Evolutionary conservation across 2,888 invertebrate genomes (phyloP).

Genomic region (Bembecia ichneumoniformis): DNA sequence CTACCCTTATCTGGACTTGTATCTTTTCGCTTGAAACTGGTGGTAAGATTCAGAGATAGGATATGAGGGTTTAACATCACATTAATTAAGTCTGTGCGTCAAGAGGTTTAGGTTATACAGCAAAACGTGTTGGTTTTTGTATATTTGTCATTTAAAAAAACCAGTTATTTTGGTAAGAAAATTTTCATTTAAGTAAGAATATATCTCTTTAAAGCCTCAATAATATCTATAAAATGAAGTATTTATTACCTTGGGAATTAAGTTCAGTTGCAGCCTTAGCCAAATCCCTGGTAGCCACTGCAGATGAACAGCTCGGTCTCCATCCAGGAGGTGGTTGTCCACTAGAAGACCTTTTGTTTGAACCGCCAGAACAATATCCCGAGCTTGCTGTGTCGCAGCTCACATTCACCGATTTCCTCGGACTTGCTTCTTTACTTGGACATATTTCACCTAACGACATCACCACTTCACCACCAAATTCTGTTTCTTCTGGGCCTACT

Average conservation of each 20-base stretch:
- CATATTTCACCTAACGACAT: constrained; percentile 59
- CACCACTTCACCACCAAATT: constrained; percentile 54
- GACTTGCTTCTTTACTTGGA: constrained; percentile 64
- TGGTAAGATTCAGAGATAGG: background rate
- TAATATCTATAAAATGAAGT: background rate
- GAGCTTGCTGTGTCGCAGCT: constrained; percentile 68
- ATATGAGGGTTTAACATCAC: background rate
- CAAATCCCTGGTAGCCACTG: constrained; percentile 70
- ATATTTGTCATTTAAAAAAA: no score
- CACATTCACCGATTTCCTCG: constrained; percentile 61
- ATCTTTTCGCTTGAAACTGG: background rate
- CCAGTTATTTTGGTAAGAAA: background rate
- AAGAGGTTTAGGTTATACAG: background rate
- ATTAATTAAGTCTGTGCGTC: background rate
- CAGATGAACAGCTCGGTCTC: constrained; percentile 73
- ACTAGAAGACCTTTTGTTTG: constrained; percentile 60
- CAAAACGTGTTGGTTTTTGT: no score
- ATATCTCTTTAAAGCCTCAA: background rate
- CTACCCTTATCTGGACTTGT: background rate
- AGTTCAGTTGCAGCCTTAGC: constrained; percentile 78
- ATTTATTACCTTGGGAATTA: constrained; percentile 77
- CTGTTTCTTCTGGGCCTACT: constrained; percentile 60
- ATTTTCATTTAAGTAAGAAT: background rate
- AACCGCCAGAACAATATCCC: constrained; percentile 65
- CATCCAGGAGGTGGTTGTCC: constrained; percentile 70